Base-by-base conservation (phyloP, 2,888 invertebrate genomes). In the Lysandra bellargus region DNA sequence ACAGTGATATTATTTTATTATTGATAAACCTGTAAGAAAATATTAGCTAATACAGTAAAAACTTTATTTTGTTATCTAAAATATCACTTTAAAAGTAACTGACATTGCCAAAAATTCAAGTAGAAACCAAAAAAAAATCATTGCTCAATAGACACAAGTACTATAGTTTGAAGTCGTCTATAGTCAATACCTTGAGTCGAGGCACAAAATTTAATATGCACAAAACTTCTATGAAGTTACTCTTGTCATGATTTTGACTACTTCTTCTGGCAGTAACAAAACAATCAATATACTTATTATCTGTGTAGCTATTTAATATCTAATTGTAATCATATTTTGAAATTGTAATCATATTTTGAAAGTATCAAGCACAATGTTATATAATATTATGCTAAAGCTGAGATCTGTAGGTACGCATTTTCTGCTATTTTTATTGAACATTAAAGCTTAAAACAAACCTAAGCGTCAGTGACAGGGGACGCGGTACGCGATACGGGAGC, bases 81-180 rank as follows among this genome's bases (percentile, higher is more conserved):
- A 57, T 57, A 57, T 57, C 57, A 57, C 57, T 57, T 53, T 53
- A 53, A 7, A 44, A 2, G 49, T 69, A 69, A 33, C 33, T 69
- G 69, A 69, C 69, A 69, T 69, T 69, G 69, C 69, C 69, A 69
- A 69, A 33, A 69, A 69, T 33, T 14, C 14, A 69, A 33, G 33
- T 69, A 37, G 75, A 49, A 74, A 78, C 33, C 76, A 75, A 60
- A 37, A 49, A 2, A 49, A 44, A 33, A 69, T 23, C 69, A 86
- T 78, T 79, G 74, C 78, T 80, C 79, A 80, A 61, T 61, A n/a
- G 69, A 14, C 33, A 37, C 69, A 69, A 69, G 5, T 69, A 69
- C n/a, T 23, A 33, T 14, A 69, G 14, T 57, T 57, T 17, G 14
- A 57, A 57, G 57, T 49, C 49, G 49, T 49, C 49, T 49, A 49